A percentile compares a stretch with the other conserved stretches of the same genome.
These are phyloP conservation scores for Hipparchia sbordonii DNA, from an alignment of 2,888 invertebrate species.

Conservation along the genomic window DNA sequence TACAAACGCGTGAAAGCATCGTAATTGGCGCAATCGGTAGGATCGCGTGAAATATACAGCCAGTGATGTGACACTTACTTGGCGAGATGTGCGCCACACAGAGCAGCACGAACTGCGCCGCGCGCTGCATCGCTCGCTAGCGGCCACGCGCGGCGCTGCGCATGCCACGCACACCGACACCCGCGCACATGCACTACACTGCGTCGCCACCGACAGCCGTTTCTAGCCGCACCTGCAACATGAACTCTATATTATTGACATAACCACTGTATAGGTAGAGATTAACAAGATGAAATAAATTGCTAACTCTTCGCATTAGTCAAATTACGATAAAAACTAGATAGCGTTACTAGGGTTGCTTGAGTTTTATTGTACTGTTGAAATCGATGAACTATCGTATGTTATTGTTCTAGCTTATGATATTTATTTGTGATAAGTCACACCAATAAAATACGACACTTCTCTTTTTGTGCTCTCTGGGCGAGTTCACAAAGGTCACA, in stretches of 20 bases:
- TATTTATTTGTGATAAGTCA: no score
- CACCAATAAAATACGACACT: no score
- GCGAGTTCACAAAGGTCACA: no score
- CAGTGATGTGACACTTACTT: conserved; percentile 24
- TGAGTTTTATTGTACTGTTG: no score
- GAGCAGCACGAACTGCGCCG: conserved; percentile 65
- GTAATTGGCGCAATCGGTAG: background rate
- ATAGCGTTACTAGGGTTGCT: no score
- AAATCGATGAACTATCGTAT: no score
- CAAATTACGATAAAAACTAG: no score
- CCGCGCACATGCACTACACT: conserved; percentile 43
- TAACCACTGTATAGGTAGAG: background rate
- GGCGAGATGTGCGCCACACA: conserved; percentile 62
- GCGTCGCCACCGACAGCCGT: conserved; percentile 22
- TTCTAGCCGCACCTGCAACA: conserved; percentile 3
- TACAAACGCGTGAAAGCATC: no score
- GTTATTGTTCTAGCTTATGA: no score
- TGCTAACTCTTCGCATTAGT: background rate
- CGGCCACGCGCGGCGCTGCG: conserved; percentile 56
- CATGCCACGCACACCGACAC: conserved; percentile 46
- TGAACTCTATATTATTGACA: background rate
- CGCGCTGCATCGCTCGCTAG: conserved; percentile 66
- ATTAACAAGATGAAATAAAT: no score
- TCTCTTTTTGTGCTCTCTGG: no score
- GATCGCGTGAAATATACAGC: background rate